Percentiles rank a stretch among this genome's conserved stretches.
Conservation (phyloP, 1,140 invertebrate species). For the Sarcophaga bullata region DNA sequence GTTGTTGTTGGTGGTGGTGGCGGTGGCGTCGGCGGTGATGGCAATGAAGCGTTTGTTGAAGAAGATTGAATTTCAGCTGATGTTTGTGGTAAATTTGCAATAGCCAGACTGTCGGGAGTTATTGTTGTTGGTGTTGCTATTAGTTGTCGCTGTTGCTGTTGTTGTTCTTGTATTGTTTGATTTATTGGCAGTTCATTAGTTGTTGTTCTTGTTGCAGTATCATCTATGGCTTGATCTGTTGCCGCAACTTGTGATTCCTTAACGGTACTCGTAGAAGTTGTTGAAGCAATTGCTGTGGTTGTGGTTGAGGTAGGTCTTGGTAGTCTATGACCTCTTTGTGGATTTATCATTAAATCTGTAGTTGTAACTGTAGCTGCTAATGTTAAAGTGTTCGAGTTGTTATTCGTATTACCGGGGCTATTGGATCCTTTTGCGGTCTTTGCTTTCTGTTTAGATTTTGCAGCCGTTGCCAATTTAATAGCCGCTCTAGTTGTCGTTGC, state of each 20-base stretch:
- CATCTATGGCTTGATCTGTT: neutral
- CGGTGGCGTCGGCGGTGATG: constrained; percentile 41
- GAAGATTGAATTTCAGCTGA: constrained; percentile 15
- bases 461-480: constrained; percentile 31
- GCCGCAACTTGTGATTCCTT: constrained; percentile 36
- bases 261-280: neutral
- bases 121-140: neutral
- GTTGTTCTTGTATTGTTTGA: neutral
- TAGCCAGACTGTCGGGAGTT: constrained; percentile 29
- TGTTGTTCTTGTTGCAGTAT: neutral
- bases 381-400: constrained; percentile 20
- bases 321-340: constrained; percentile 45
- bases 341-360: constrained; percentile 44
- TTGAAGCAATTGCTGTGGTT: constrained; percentile 25
- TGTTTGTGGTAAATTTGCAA: constrained; percentile 9
- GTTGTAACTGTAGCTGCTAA: neutral
- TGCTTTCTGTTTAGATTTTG: constrained; percentile 26
- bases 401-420: neutral
- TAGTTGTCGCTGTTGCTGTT: constrained; percentile 30
- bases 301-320: constrained; percentile 46
- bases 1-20: constrained; percentile 42
- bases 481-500: constrained; percentile 31
- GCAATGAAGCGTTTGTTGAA: constrained; percentile 44
- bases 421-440: constrained; percentile 6
- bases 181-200: neutral